Conservation (phyloP, 2,888 invertebrate species). For the Meghimatium bilineatum region DNA sequence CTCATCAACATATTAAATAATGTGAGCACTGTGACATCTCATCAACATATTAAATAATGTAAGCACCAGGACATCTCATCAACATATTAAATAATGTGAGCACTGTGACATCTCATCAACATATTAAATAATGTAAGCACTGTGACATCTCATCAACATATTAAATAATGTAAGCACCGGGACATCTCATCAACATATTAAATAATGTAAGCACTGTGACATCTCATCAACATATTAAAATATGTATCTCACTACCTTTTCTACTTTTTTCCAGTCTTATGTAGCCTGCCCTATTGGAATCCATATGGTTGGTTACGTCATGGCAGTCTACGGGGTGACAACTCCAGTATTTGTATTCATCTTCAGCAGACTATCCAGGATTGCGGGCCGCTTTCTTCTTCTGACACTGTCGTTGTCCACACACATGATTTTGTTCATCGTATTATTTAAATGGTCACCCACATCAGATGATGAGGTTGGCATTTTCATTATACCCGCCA, state of each 20-base stretch:
- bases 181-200: too few species aligned
- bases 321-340: constrained; percentile 65
- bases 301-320: constrained; percentile 67
- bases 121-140: too few species aligned
- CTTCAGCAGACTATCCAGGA: constrained; percentile 59
- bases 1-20: too few species aligned
- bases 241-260: background rate
- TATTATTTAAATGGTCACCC: constrained; percentile 62
- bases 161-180: too few species aligned
- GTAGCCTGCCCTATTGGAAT: constrained; percentile 68
- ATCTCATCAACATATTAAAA: too few species aligned
- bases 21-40: too few species aligned
- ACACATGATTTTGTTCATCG: constrained; percentile 57
- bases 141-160: too few species aligned
- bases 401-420: constrained; percentile 57
- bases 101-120: too few species aligned
- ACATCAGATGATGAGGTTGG: constrained; percentile 46
- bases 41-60: too few species aligned
- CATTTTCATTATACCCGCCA: constrained; percentile 59
- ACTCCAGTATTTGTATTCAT: constrained; percentile 61
- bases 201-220: too few species aligned
- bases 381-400: constrained; percentile 61
- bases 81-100: too few species aligned
- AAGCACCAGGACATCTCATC: too few species aligned
- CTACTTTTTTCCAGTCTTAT: constrained; percentile 58